Conservation (phyloP, 2,113 vertebrate species). For the Cnemophilus loriae region DNA sequence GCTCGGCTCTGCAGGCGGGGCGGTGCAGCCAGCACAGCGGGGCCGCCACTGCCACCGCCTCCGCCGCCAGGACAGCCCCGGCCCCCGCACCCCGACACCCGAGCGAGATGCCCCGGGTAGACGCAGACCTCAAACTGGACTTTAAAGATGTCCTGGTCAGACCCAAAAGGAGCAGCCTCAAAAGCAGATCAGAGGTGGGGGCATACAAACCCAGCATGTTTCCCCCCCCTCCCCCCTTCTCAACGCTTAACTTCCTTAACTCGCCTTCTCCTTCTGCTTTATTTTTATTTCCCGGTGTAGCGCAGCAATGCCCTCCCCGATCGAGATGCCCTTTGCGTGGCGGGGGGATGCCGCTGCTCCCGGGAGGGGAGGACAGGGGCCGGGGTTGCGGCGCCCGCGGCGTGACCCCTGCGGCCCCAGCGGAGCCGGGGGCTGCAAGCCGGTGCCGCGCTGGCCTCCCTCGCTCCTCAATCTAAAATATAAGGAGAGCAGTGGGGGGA, state of each 20-base stretch:
- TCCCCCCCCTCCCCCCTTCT: neutral
- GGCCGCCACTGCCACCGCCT: neutral
- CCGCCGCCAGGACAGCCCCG: neutral
- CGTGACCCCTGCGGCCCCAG: neutral
- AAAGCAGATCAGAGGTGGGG: slow-evolving; percentile 92
- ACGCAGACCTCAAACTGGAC: slow-evolving; percentile 95
- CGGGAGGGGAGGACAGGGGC: neutral
- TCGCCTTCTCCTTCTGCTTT: neutral
- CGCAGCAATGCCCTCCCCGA: neutral
- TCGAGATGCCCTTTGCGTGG: neutral
- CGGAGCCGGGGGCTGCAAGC: neutral
- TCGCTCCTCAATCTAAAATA: neutral
- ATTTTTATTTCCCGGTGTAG: neutral
- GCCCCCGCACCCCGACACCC: neutral
- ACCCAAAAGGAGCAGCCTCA: slow-evolving; percentile 96
- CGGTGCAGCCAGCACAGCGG: neutral
- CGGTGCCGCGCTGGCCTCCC: neutral
- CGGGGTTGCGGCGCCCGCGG: neutral
- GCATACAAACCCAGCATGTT: neutral
- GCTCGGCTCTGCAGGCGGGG: neutral
- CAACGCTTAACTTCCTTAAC: neutral
- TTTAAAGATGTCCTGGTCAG: slow-evolving; percentile 97
- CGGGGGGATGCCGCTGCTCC: neutral
- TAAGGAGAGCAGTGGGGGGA: accelerated
- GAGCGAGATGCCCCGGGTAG: slow-evolving; percentile 88